These are phyloP conservation scores for Euspilapteryx auroguttella DNA, from an alignment of 2,888 invertebrate genomes.

Conservation along the genomic window DNA sequence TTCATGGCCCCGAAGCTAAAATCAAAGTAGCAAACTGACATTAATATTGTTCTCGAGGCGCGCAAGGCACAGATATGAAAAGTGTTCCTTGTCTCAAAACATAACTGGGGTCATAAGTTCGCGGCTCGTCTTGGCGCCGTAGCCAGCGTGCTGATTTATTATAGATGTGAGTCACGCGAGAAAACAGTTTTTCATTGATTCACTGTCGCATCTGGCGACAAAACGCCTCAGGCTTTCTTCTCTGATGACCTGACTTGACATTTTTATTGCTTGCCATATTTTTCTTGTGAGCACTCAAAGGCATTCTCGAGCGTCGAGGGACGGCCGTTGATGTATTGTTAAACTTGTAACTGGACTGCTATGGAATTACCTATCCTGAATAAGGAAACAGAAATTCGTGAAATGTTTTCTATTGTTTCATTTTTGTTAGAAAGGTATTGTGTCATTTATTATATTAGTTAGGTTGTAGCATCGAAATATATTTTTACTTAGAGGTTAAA, in stretches of 20 bases:
- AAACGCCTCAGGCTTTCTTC: slow-evolving; percentile 54
- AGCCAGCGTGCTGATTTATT: slow-evolving; percentile 35
- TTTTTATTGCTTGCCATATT: slow-evolving; percentile 58
- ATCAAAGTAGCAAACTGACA: too few relatives aligned
- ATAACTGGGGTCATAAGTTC: slow-evolving; percentile 33
- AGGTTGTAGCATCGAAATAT: too few relatives aligned
- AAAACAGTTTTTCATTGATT: slow-evolving; percentile 60
- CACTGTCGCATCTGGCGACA: slow-evolving; percentile 56
- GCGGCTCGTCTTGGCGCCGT: slow-evolving; percentile 6
- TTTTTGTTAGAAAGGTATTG: too few relatives aligned
- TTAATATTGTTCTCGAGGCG: too few relatives aligned
- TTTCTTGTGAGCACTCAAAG: too few relatives aligned
- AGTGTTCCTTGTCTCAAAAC: too few relatives aligned
- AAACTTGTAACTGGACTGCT: slow-evolving; percentile 39
- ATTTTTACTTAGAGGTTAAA: too few relatives aligned
- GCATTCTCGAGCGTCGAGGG: slow-evolving; percentile 33
- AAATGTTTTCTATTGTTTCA: too few relatives aligned
- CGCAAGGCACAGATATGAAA: too few relatives aligned
- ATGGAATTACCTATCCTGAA: slow-evolving; percentile 35
- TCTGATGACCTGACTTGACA: slow-evolving; percentile 62
- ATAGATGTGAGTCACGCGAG: slow-evolving; percentile 41
- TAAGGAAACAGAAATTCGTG: too few relatives aligned
- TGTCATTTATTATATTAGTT: too few relatives aligned
- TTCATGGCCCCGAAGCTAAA: too few relatives aligned
- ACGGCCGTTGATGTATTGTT: slow-evolving; percentile 51